phyloP scores from a whole-genome alignment of 2,888 invertebrate genomes.

The Trichogramma dendrolimi region DNA sequence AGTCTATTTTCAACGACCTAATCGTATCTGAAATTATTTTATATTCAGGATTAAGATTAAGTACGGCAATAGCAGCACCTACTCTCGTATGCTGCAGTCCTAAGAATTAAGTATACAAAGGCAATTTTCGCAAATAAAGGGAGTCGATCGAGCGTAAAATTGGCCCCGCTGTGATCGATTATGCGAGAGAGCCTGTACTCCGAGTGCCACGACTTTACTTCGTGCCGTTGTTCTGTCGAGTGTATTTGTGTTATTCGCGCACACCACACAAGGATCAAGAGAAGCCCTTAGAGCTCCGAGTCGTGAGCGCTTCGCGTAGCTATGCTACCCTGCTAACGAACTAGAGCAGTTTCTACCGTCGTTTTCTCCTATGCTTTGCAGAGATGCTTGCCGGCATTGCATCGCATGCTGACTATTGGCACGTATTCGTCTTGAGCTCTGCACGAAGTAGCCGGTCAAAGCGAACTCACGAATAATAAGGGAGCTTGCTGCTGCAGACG shows the following conservation, averaged over 20 bases:
- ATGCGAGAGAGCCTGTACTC: conserved; percentile 2
- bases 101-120: conserved; percentile 18
- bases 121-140: conserved; percentile 23
- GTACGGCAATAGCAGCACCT: not conserved
- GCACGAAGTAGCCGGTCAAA: no score
- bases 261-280: not conserved
- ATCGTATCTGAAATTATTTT: no score
- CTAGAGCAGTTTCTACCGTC: conserved; percentile 33
- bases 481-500: not conserved
- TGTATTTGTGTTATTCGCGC: not conserved
- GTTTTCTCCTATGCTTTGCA: not conserved
- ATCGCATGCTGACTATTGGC: not conserved
- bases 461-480: no score
- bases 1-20: no score
- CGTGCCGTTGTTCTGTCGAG: no score
- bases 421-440: no score
- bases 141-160: conserved; percentile 27
- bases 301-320: conserved; percentile 12
- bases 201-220: not conserved
- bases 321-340: conserved; percentile 40
- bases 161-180: conserved; percentile 13
- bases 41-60: no score
- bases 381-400: not conserved
- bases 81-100: conserved; percentile 22
- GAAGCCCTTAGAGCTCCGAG: conserved; percentile 10